Conservation (phyloP, 2,797 vertebrate species). For the Heteromormyrus szaboi region DNA sequence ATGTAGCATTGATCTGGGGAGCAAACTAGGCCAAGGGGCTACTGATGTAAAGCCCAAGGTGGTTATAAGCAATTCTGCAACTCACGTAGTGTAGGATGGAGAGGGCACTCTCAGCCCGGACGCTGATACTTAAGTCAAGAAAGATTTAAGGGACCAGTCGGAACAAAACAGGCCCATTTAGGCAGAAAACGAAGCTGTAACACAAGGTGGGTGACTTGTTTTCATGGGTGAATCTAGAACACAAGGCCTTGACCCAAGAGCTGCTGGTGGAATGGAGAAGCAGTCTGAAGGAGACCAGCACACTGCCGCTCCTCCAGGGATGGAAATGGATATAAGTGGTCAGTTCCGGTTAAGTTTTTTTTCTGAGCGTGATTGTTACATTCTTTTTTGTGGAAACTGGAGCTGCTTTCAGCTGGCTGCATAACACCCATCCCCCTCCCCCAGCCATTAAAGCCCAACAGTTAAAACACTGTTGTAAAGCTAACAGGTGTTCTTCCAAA, state of each 20-base stretch:
- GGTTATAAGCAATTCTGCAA: neutral
- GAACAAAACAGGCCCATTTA: neutral
- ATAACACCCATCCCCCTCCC: neutral
- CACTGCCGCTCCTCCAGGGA: neutral
- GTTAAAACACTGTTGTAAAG: neutral
- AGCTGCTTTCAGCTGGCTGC: neutral
- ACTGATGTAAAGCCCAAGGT: neutral
- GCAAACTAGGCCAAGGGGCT: neutral
- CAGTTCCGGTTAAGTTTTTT: neutral
- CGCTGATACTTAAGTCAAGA: neutral
- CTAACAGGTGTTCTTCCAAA: neutral
- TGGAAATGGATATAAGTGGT: neutral
- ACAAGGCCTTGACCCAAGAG: neutral
- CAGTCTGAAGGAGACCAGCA: neutral
- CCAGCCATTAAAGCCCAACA: neutral
- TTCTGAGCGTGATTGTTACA: neutral
- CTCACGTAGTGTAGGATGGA: no score
- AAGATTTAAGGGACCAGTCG: neutral
- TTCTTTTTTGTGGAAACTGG: neutral
- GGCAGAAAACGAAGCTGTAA: neutral
- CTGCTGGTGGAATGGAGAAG: neutral
- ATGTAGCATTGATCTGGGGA: neutral
- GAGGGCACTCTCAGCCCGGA: neutral
- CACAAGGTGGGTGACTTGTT: neutral
- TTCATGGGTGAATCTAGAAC: neutral